phyloP scores from a whole-genome alignment of 2,113 vertebrate genomes.

The Ascaphus truei region DNA sequence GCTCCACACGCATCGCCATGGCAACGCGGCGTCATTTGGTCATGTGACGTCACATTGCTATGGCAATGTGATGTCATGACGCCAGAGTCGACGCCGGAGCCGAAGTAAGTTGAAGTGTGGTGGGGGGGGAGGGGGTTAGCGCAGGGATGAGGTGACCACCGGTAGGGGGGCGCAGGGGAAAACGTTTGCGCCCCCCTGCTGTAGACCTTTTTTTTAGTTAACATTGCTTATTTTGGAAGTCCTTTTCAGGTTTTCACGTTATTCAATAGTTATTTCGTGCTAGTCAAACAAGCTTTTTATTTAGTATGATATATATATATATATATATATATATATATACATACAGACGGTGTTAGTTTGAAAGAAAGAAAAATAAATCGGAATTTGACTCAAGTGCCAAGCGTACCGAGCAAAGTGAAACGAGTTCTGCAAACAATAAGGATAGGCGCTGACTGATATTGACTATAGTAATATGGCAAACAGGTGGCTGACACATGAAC shows the following conservation, averaged over 20 bases:
- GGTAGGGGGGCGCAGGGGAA: no score
- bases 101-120: no score
- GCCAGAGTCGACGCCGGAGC: no score
- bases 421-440: no score
- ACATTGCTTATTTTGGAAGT: constrained; percentile 16
- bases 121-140: no score
- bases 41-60: no score
- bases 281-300: neutral
- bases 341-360: neutral
- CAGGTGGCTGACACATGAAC: neutral
- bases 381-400: neutral
- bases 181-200: no score
- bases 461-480: neutral
- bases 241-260: neutral
- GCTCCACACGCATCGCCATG: no score
- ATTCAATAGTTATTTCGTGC: neutral
- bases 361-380: neutral
- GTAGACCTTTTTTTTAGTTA: neutral
- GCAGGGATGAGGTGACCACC: no score
- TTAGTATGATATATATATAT: neutral
- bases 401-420: neutral
- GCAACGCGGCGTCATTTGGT: no score
- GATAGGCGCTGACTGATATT: no score
- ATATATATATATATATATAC: neutral
- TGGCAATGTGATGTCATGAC: no score